phyloP scores from a whole-genome alignment of 1,140 invertebrate species.

The Planococcus citri region DNA sequence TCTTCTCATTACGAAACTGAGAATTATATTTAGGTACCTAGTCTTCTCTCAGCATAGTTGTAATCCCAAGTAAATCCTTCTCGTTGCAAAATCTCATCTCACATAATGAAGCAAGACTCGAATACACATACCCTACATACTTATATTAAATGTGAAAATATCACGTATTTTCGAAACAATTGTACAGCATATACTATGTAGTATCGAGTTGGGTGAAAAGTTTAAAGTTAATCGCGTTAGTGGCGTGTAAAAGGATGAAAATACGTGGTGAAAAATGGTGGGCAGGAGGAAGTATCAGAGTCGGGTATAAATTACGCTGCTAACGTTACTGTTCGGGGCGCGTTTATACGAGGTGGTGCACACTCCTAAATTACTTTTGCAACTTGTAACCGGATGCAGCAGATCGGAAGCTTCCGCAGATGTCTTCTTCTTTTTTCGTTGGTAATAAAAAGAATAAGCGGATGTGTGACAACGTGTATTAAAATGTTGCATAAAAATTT shows the following conservation, averaged over 20 bases:
- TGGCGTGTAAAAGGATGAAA: background rate
- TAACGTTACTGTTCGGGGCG: background rate
- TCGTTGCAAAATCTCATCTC: no score
- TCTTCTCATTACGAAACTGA: no score
- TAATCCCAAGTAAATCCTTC: no score
- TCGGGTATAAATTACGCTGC: background rate
- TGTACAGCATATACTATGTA: no score
- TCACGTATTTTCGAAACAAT: no score
- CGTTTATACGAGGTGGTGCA: background rate
- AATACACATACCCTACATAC: no score
- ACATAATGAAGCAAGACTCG: no score
- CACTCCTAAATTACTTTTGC: slow-evolving; percentile 3
- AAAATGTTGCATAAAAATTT: background rate
- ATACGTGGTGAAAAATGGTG: no score
- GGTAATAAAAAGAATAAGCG: slow-evolving; percentile 2
- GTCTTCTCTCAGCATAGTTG: no score
- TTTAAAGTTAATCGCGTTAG: background rate
- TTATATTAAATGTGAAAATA: no score
- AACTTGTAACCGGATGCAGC: background rate
- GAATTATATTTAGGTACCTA: no score
- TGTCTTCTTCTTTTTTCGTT: background rate
- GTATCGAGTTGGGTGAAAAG: background rate
- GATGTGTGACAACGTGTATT: background rate
- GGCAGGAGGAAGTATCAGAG: no score
- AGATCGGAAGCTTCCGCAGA: background rate